A percentile compares a stretch with the other conserved stretches of the same genome.
Evolutionary conservation across 2,888 invertebrate genomes (phyloP).

Genomic region (Phania funesta): DNA sequence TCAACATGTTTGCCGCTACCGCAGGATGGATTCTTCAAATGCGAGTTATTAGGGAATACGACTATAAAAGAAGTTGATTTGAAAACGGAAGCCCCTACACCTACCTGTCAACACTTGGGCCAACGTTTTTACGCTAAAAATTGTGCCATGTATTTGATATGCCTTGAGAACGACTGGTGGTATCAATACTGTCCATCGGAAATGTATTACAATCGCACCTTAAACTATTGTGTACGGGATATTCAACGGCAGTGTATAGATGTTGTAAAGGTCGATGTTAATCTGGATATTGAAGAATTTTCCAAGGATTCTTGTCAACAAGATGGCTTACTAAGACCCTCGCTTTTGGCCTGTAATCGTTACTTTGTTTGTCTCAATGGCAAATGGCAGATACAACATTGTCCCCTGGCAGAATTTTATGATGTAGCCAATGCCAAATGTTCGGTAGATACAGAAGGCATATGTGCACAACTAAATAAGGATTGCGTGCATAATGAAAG

Average conservation of each 20-base stretch:
- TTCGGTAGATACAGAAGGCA: slow-evolving; percentile 48
- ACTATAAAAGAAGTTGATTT: neutral
- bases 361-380: slow-evolving; percentile 68
- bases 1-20: slow-evolving; percentile 69
- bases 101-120: slow-evolving; percentile 65
- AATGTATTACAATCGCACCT: slow-evolving; percentile 74
- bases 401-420: slow-evolving; percentile 66
- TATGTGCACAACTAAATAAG: slow-evolving; percentile 14
- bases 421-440: slow-evolving; percentile 67
- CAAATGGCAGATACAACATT: slow-evolving; percentile 65
- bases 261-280: neutral
- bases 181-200: slow-evolving; percentile 75
- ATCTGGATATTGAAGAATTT: slow-evolving; percentile 22
- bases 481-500: slow-evolving; percentile 64
- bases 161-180: slow-evolving; percentile 76
- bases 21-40: slow-evolving; percentile 5
- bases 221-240: slow-evolving; percentile 74
- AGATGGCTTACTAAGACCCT: slow-evolving; percentile 67
- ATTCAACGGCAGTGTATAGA: slow-evolving; percentile 69
- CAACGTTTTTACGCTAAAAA: slow-evolving; percentile 70
- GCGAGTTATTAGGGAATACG: slow-evolving; percentile 15
- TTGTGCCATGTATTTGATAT: slow-evolving; percentile 75
- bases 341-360: slow-evolving; percentile 68
- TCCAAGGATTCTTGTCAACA: slow-evolving; percentile 69
- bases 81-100: neutral